Evolutionary conservation across 2,888 invertebrate genomes (phyloP), one percentile per base, ranked within the genome.

Genomic region (Ormia ochracea): DNA sequence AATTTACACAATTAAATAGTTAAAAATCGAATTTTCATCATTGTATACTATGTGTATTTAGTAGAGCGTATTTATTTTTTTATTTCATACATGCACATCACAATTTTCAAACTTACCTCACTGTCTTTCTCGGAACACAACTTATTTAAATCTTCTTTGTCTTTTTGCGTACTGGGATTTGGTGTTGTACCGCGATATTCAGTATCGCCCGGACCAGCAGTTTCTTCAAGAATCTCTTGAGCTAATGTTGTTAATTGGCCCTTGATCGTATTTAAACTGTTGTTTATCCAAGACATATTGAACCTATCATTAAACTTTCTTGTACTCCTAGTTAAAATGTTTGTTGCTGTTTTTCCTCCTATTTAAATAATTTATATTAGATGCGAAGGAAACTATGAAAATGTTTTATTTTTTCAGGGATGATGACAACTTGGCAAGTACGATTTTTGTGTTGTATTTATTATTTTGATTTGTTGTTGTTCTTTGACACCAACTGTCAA

Each of bases 201-300:
- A 23, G 82, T 84, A 82, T 87, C 83, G 78, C 87, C 85, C 82
- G 88, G 85, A 90, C 91, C 87, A 91, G 92, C 85, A 93, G 93
- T 85, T 92, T 96, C 96, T 82, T 95, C 93, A 87, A 97, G 91
- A 84, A 97, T 83, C 90, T 96, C 96, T 88, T 95, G 95, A 76
- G 97, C 96, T 86, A 97, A 94, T 91, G 92, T 96, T 36, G 94
- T 93, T 85, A 97, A 93, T 91, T 97, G 97, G 83, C 96, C 97
- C 89, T 96, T 96, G 83, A 97, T 90, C 90, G 91, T 93, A 83
- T 84, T 89, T 4, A 90, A 82, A 82, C 89, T 88, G 82, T 84
- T 89, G 88, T 94, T 94, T 78, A 94, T 90, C 94, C 94, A 94
- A 89, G 94, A 92, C 93, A 94, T 94, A 26, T 58, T 69, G 7